Evolutionary conservation across 2,797 vertebrate genomes (phyloP).

Genomic region (Ctenochaetus hawaiiensis): DNA sequence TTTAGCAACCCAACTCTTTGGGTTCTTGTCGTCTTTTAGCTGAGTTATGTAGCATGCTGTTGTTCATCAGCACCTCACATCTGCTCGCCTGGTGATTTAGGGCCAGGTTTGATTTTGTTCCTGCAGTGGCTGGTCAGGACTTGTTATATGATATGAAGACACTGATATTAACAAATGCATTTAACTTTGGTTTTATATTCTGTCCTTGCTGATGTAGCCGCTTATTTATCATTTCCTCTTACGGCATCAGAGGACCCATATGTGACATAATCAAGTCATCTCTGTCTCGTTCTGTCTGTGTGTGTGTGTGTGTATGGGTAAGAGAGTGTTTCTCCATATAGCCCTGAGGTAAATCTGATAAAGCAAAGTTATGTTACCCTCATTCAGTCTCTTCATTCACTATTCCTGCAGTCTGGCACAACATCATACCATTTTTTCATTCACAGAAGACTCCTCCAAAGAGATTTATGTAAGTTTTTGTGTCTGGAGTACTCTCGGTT

Average conservation of each 20-base stretch:
- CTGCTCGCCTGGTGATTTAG: not conserved
- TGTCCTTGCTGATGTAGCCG: not conserved
- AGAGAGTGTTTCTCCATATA: conserved; percentile 3
- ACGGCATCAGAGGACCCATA: conserved; percentile 4
- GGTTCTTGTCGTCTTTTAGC: conserved; percentile 6
- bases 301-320: not conserved
- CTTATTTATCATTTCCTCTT: conserved; percentile 6
- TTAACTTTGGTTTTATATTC: not conserved
- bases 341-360: conserved; percentile 18
- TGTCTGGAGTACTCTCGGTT: conserved; percentile 20
- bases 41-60: not conserved
- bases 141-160: conserved; percentile 1
- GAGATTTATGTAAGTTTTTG: conserved; percentile 27
- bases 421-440: conserved; percentile 6
- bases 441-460: conserved; percentile 20
- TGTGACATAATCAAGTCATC: conserved; percentile 15
- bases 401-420: conserved; percentile 8
- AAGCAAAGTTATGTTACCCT: conserved; percentile 42
- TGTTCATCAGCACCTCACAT: not conserved
- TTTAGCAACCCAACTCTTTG: conserved; percentile 43
- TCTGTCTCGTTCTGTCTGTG: not conserved
- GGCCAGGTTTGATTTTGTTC: not conserved
- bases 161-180: not conserved
- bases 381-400: conserved; percentile 41
- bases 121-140: not conserved